Evolutionary conservation across 2,113 vertebrate species (phyloP), one percentile per base, ranked within the genome.

Genomic region (Cricetomys ansorgei): DNA sequence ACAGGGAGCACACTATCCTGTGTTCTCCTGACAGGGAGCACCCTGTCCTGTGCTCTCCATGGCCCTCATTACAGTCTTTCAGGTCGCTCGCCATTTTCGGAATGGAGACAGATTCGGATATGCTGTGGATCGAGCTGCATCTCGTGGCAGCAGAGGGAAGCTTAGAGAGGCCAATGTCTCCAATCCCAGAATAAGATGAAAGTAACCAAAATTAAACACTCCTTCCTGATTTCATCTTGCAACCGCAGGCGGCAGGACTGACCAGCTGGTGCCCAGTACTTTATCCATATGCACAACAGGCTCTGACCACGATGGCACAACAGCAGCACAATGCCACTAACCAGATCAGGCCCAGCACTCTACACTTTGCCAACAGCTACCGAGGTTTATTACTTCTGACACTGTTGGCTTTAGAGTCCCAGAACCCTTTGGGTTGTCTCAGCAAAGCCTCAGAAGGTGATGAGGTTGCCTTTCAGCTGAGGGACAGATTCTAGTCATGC

Each of bases 31-130:
- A 40, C 59, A 59, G 67, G 0, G 3, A 75, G 65, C 43, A 0
- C 25, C n/a, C 7, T 75, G 73, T 53, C 81, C 75, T 62, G 25
- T 9, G 55, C 80, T 83, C 80, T 83, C 62, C 37, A n/a, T 0
- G 19, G 48, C 40, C 25, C 40, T 48, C 90, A 59, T 81, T 53
- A 88, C 1, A 2, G 59, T 72, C 92, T 45, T 48, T 65, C 64
- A 31, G 40, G 37, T 93, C 73, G 27, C 69, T 31, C 73, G 70
- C 92, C 53, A 27, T 84, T 75, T 95, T 64, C 92, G 88, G 92
- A 92, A 90, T 45, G 88, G 70, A 79, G 76, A 43, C 40, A 40
- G 5, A 21, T 23, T 19, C 0, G 0, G 40, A 21, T 40, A 53
- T 31, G 25, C 1, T 4, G 59, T 12, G n/a, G 65, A 88, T 50